Percentiles rank a stretch among this genome's conserved stretches.
phyloP scores from a whole-genome alignment of 2,797 vertebrate species.

The Semotilus atromaculatus region DNA sequence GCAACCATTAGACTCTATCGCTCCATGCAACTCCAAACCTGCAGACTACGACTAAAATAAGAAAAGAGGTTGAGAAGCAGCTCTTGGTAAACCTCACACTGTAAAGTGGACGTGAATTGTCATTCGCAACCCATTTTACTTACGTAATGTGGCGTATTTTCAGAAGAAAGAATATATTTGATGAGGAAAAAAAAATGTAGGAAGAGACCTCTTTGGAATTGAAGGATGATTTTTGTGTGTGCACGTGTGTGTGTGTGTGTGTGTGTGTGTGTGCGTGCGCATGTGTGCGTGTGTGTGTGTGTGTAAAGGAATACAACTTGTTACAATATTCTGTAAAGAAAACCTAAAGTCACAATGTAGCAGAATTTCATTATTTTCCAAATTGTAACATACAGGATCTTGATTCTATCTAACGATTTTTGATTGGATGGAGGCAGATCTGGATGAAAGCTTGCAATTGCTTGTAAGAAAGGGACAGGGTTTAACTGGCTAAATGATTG shows the following conservation, averaged over 20 bases:
- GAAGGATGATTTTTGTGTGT: background rate
- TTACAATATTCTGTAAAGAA: background rate
- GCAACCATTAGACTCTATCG: conserved; percentile 74
- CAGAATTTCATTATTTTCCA: background rate
- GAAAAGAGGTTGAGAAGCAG: conserved; percentile 68
- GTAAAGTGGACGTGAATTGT: background rate
- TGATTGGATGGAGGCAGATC: background rate
- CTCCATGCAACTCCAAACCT: conserved; percentile 74
- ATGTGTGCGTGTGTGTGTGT: too few species aligned
- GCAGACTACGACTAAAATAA: conserved; percentile 65
- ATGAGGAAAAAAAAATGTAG: background rate
- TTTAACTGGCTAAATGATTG: background rate
- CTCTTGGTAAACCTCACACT: conserved; percentile 60
- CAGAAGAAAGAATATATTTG: background rate
- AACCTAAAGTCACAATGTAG: background rate
- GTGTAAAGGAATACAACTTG: background rate
- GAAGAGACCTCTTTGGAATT: background rate
- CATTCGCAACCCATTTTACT: background rate
- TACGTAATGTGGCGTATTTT: background rate
- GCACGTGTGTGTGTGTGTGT: background rate
- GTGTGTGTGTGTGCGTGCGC: too few species aligned
- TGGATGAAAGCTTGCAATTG: background rate
- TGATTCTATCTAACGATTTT: background rate
- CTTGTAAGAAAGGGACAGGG: background rate
- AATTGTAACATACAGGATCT: background rate